Evolutionary conservation across 2,888 invertebrate species (phyloP).

Genomic region (Anodontia alba): DNA sequence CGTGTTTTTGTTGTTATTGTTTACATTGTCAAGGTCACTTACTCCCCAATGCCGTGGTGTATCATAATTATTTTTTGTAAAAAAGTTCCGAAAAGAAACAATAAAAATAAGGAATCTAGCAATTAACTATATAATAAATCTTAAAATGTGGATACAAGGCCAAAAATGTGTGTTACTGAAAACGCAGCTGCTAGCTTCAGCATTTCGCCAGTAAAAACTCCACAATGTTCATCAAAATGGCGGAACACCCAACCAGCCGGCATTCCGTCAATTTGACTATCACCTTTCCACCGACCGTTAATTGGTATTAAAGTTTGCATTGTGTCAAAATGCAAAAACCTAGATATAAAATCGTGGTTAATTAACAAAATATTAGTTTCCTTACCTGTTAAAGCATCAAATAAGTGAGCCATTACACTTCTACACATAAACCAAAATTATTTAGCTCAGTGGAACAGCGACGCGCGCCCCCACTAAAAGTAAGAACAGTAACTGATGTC

Average conservation of each 20-base stretch:
- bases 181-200: background rate
- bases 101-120: no score
- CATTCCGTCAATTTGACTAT: background rate
- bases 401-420: background rate
- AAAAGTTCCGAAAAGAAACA: no score
- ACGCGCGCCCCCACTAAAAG: background rate
- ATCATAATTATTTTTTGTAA: no score
- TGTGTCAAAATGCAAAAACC: background rate
- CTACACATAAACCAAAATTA: background rate
- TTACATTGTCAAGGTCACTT: conserved; percentile 16
- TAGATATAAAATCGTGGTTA: background rate
- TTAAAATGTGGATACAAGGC: no score
- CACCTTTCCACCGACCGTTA: background rate
- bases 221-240: background rate
- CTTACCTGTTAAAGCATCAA: conserved; percentile 8
- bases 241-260: conserved; percentile 4
- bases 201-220: background rate
- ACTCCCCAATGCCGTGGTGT: background rate
- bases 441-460: background rate
- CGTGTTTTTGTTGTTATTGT: conserved; percentile 12
- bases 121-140: no score
- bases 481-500: conserved; percentile 1
- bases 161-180: no score
- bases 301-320: background rate
- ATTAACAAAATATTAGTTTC: background rate